Evolutionary conservation across 2,113 vertebrate genomes (phyloP).

Genomic region (Xiphias gladius): DNA sequence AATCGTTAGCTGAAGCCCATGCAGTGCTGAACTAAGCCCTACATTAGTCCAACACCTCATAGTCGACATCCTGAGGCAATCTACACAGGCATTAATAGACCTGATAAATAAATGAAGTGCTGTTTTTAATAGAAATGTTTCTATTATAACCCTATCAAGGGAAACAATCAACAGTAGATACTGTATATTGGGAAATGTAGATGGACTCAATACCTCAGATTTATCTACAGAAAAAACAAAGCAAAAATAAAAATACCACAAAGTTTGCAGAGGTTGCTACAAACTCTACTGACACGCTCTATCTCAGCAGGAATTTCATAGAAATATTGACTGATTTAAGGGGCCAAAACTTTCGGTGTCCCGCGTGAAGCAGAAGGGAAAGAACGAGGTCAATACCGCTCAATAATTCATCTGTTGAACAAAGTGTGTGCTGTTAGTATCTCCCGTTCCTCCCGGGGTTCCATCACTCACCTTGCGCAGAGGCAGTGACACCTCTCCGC

Average conservation of each 20-base stretch:
- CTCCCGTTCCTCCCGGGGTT: background rate
- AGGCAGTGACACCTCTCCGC: constrained; percentile 70
- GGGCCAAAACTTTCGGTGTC: background rate
- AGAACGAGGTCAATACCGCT: background rate
- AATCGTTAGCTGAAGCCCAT: background rate
- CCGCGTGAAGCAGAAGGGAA: background rate
- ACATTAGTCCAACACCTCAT: background rate
- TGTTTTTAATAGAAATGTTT: background rate
- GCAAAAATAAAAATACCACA: background rate
- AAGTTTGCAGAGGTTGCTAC: constrained; percentile 27
- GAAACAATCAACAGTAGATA: background rate
- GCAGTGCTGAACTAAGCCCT: background rate
- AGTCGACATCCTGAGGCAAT: background rate
- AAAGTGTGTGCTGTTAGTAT: constrained; percentile 3
- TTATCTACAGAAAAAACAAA: background rate
- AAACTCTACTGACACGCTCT: background rate
- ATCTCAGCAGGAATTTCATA: background rate
- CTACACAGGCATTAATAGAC: background rate
- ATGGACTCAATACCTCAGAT: background rate
- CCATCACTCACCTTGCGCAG: constrained; percentile 78
- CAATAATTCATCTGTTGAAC: constrained; percentile 32
- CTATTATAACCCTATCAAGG: background rate
- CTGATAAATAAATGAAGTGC: background rate
- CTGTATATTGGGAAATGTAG: background rate
- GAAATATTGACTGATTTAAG: background rate